These are phyloP conservation scores for Phyllostomus discolor DNA, from an alignment of 2,113 vertebrate species.

Conservation along the genomic window DNA sequence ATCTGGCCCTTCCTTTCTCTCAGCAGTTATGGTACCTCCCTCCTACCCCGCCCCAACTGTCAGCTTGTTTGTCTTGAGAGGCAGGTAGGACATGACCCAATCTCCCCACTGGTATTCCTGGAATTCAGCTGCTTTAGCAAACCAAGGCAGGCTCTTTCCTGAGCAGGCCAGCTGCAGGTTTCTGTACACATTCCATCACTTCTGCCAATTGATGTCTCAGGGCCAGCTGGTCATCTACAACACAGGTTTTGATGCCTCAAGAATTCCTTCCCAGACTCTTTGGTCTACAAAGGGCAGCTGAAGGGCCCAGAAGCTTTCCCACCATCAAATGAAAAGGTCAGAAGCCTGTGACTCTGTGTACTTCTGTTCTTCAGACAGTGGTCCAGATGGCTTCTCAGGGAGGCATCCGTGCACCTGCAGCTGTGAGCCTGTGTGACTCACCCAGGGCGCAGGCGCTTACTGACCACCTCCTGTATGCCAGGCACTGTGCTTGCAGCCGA, in stretches of 20 bases:
- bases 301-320: neutral
- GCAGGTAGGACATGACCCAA: slow-evolving; percentile 68
- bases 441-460: neutral
- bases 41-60: neutral
- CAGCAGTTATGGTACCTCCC: neutral
- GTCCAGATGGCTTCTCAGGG: neutral
- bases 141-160: neutral
- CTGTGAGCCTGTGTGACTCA: neutral
- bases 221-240: slow-evolving; percentile 41
- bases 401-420: neutral
- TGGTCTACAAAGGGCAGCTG: neutral
- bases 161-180: slow-evolving; percentile 3
- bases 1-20: slow-evolving; percentile 44
- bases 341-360: neutral
- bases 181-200: slow-evolving; percentile 36
- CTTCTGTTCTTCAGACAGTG: neutral
- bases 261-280: slow-evolving; percentile 33
- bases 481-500: neutral
- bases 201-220: slow-evolving; percentile 24
- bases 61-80: slow-evolving; percentile 56
- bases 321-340: neutral
- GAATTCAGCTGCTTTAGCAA: slow-evolving; percentile 59
- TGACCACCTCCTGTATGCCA: neutral
- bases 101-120: slow-evolving; percentile 61
- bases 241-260: slow-evolving; percentile 12